Evolutionary conservation across 2,888 invertebrate species (phyloP), one percentile per base, ranked within the genome.

Genomic region (Drosophila maculinotata): DNA sequence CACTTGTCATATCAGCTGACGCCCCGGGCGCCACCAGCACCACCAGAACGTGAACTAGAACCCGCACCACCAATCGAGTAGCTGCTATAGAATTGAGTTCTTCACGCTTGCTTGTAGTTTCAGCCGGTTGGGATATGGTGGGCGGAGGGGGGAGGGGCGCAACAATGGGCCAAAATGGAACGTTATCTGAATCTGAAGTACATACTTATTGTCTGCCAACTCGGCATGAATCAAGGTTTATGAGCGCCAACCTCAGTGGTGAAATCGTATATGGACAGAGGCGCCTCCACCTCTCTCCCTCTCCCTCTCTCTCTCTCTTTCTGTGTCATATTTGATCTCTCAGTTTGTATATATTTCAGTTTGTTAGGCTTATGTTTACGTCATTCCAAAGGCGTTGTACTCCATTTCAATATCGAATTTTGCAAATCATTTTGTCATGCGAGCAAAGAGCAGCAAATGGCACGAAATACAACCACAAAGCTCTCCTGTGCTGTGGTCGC

Each of bases 161-260:
- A 35, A 35, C 38, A 56, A 28, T 42, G 56, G 58, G 66, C 56
- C 26, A 25, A 66, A 69, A 63, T 44, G 20, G 51, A 42, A 59
- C 54, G 39, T 45, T 58, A 66, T 63, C 48, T 33, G 67, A 47
- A 54, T 57, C 31, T 42, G 59, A 63, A 68, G 52, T 68, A 56
- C 56, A 51, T 60, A 73, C 56, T 71, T 60, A 60, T 54, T 76
- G 69, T 79, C 64, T 63, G 74, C 68, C 71, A 68, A 86, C 67
- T 62, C 49, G 62, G 65, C 57, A 59, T 86, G 87, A 86, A 64
- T 74, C 71, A 80, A 83, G 69, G 73, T 83, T 83, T 66, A 63
- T 64, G 42, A 41, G 33, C 42, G 36, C 15, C 41, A 31, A 31
- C 56, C 41, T 41, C 60, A 42, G 28, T 86, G 84, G 74, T 76